A percentile compares a stretch with the other conserved stretches of the same genome.
phyloP scores from a whole-genome alignment of 2,888 invertebrate genomes.

The Ormia ochracea region DNA sequence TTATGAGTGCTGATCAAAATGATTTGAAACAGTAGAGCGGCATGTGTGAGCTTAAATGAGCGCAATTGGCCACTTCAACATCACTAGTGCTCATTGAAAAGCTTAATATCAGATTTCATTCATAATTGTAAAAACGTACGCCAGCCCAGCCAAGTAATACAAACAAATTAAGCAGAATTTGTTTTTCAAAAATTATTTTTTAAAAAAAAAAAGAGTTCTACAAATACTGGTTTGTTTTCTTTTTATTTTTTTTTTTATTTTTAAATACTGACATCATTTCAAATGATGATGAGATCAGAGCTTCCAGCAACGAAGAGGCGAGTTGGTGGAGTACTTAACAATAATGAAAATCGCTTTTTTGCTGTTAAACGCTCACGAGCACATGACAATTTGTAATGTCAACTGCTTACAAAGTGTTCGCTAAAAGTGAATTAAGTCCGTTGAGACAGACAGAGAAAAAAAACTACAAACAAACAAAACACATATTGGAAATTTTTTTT shows the following conservation, averaged over 20 bases:
- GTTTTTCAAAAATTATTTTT: background rate
- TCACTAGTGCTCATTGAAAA: constrained; percentile 15
- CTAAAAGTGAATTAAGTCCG: constrained; percentile 18
- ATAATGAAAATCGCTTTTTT: background rate
- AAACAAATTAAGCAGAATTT: background rate
- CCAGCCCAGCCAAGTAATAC: constrained; percentile 33
- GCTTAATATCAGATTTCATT: constrained; percentile 37
- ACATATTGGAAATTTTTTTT: too few species aligned
- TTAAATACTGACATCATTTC: constrained; percentile 43
- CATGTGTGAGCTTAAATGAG: background rate
- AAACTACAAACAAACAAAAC: background rate
- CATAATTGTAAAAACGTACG: constrained; percentile 26
- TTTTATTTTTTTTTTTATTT: too few species aligned
- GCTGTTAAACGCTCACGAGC: constrained; percentile 4
- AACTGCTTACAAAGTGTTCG: constrained; percentile 13
- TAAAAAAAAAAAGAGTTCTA: background rate
- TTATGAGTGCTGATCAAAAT: background rate
- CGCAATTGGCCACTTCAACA: background rate
- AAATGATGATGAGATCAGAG: constrained; percentile 12
- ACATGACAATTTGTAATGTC: constrained; percentile 35
- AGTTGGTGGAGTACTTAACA: background rate
- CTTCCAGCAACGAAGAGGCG: background rate
- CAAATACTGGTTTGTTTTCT: constrained; percentile 35
- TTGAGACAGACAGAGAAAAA: background rate
- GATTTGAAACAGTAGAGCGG: background rate